Percentiles rank a stretch among this genome's conserved stretches.
phyloP scores from a whole-genome alignment of 2,888 invertebrate species.

The Cantharis flavilabris region DNA sequence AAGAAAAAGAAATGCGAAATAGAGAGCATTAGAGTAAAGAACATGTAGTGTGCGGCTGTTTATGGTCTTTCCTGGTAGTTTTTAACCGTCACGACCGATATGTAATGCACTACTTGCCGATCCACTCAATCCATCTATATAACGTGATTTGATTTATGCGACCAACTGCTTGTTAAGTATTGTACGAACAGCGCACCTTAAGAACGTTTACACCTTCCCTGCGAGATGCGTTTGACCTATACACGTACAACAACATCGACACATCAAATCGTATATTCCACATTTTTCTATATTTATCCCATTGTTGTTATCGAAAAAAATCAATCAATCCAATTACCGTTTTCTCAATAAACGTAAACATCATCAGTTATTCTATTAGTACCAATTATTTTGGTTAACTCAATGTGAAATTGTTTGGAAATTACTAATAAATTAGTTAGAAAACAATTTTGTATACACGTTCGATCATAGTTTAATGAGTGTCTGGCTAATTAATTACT shows the following conservation, averaged over 20 bases:
- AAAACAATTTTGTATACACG: neutral
- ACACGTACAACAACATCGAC: neutral
- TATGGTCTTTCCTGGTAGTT: constrained; percentile 50
- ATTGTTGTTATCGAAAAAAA: neutral
- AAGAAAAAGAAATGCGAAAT: constrained; percentile 20
- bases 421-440: neutral
- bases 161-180: constrained; percentile 37
- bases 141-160: constrained; percentile 47
- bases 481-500: neutral
- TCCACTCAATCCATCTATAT: constrained; percentile 47
- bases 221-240: neutral
- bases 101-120: constrained; percentile 52
- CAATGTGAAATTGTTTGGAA: neutral
- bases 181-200: constrained; percentile 15
- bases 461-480: neutral
- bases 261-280: neutral
- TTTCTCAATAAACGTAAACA: neutral
- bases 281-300: neutral
- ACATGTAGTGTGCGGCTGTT: constrained; percentile 38
- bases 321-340: neutral
- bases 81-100: constrained; percentile 51
- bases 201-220: constrained; percentile 12
- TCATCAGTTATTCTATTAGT: neutral
- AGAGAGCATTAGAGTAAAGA: constrained; percentile 34
- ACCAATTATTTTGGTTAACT: neutral